Base-by-base conservation (phyloP, 2,113 vertebrate genomes). In the Tringa solitaria region DNA sequence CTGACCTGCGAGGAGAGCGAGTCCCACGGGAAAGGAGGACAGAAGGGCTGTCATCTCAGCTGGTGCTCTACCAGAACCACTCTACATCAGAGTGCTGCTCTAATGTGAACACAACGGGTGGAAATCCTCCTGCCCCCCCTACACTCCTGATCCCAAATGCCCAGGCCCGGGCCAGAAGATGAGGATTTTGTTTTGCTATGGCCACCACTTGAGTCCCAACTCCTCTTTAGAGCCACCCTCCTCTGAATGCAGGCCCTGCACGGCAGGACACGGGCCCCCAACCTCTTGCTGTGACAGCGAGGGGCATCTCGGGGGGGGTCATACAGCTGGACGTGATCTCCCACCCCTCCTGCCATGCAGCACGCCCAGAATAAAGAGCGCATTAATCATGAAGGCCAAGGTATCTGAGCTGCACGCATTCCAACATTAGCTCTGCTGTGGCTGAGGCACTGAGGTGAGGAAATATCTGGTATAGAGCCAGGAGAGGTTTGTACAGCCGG, bases 41-140 rank as follows among this genome's bases (percentile, higher is more conserved):
- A 0, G 35, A 56, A 37, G 22, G 19, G 32, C 53, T 45, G 59
- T n/a, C 20, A 2, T 9, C 90, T 18, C 53, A 5, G 9, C 35
- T 4, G 26, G 33, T 4, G 46, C 70, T n/a, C 37, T 39, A 39
- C 37, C 37, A 39, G 37, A 39, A 39, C 37, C 37, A 39, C 37
- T 39, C 37, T 39, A 39, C 37, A 39, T 39, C 33, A 6, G 53
- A 20, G 45, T 18, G 3, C 37, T 5, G 23, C 59, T 53, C 50
- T 5, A 13, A 9, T 0, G 2, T 1, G 14, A 60, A n/a, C 54
- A 4, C 68, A 10, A 14, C 0, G 0, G 0, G 1, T 8, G 14
- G 84, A n/a, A 35, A 72, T 14, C 64, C 72, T n/a, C 70, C 45
- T 11, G 32, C 20, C 64, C 21, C 64, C 21, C 0, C 23, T 1